Evolutionary conservation across 2,113 vertebrate species (phyloP), one percentile per base, ranked within the genome.

Genomic region (Vombatus ursinus): DNA sequence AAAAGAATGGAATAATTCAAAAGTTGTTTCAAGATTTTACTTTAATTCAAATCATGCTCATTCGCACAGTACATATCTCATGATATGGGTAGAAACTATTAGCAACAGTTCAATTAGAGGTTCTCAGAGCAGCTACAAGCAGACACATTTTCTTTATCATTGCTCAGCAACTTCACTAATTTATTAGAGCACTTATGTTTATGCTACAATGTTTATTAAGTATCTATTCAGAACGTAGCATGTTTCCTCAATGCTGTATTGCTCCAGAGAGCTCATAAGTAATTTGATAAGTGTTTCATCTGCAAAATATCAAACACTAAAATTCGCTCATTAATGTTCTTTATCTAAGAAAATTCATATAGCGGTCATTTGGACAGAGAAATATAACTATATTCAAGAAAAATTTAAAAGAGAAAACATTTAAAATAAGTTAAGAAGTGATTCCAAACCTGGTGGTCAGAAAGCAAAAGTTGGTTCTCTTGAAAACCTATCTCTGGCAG

Each of bases 371-470:
- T 93, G 90, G n/a, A 97, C 48, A 89, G 51, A 93, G 84, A 50
- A 50, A 92, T 77, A 95, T 92, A 97, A 94, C 19, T 51, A 90
- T 0, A 94, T 93, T 24, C 95, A 52, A 94, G 51, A 9, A 96
- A 97, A 97, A 94, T 3, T 90, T 95, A 96, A 8, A 90, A 92
- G 54, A 2, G 53, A 95, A 96, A 97, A 49, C 24, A 92, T 94
- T 48, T 51, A 54, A 90, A 68, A 91, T 68, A 93, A 92, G 31
- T 89, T 93, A 96, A 93, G 24, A 5, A 94, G 89, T 37, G 4
- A 93, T 68, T 94, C 47, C 96, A 94, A 96, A 98, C 98, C 98
- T 98, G 98, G 96, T 95, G 57, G 91, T 93, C 95, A 51, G 98
- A 93, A 93, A 92, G 89, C 50, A 61, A 92, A 91, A 97, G 97